Evolutionary conservation across 2,113 vertebrate species (phyloP).

Genomic region (Limanda limanda): DNA sequence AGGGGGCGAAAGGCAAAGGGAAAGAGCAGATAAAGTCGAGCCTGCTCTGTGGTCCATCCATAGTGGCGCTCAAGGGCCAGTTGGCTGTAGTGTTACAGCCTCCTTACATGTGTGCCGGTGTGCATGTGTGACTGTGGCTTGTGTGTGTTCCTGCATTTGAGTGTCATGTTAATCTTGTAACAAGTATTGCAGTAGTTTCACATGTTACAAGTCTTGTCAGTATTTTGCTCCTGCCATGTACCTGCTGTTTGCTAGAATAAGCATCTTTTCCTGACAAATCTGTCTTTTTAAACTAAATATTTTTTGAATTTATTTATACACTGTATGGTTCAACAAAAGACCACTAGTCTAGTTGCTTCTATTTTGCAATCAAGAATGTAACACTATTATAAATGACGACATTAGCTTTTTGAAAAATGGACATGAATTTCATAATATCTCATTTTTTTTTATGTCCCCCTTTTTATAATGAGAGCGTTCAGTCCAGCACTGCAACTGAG

Average conservation of each 20-base stretch:
- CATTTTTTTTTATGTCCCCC: neutral
- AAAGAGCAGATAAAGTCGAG: conserved; percentile 72
- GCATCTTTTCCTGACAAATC: neutral
- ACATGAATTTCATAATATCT: neutral
- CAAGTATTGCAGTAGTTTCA: conserved; percentile 34
- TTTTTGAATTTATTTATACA: neutral
- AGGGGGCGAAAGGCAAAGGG: conserved; percentile 73
- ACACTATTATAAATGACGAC: neutral
- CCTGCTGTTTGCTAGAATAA: neutral
- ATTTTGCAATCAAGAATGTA: neutral
- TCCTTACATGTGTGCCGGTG: conserved; percentile 27
- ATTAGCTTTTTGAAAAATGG: too few species aligned
- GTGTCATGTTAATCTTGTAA: conserved; percentile 40
- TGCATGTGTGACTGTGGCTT: neutral
- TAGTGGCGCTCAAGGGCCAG: conserved; percentile 70
- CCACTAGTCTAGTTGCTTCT: neutral
- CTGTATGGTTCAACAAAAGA: neutral
- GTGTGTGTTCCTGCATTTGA: neutral
- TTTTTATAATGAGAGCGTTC: neutral
- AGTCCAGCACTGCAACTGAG: neutral
- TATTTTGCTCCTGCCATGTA: conserved; percentile 9
- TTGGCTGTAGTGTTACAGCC: conserved; percentile 55
- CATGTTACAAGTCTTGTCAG: conserved; percentile 23
- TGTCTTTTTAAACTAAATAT: neutral
- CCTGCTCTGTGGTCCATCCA: conserved; percentile 61